phyloP scores from a whole-genome alignment of 1,140 invertebrate genomes.

The Brachionus paranguensis region DNA sequence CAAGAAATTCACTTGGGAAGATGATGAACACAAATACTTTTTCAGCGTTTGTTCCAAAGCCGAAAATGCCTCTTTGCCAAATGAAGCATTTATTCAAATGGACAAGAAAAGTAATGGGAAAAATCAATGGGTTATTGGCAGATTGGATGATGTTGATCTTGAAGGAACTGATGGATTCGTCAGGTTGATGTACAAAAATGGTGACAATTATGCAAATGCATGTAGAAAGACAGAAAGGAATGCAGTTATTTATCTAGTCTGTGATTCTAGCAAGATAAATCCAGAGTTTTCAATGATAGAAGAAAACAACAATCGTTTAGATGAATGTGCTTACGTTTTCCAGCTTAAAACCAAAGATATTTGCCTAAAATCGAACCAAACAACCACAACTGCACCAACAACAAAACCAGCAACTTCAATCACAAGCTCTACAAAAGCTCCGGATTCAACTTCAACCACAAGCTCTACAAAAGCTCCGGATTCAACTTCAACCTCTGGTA shows the following conservation, averaged over 20 bases:
- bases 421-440: background rate
- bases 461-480: background rate
- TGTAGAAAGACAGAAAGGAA: background rate
- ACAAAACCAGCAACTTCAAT: background rate
- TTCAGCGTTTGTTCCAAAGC: background rate
- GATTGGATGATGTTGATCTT: conserved; percentile 20
- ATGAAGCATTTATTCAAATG: background rate
- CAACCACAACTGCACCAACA: background rate
- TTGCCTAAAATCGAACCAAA: background rate
- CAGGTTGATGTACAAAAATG: conserved; percentile 5
- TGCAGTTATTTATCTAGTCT: conserved; percentile 20
- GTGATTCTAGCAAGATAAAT: background rate
- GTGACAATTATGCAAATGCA: background rate
- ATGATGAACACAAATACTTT: conserved; percentile 21
- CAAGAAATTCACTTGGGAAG: background rate
- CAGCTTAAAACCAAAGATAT: background rate
- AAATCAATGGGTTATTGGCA: background rate
- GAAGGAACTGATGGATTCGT: background rate
- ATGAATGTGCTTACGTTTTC: conserved; percentile 24
- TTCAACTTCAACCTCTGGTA: background rate
- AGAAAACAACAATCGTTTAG: background rate
- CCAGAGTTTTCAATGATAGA: background rate
- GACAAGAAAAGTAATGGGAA: background rate
- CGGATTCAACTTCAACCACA: background rate
- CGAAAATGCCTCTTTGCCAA: background rate